Evolutionary conservation across 2,888 invertebrate genomes (phyloP).

Genomic region (Ectobius pallidus): DNA sequence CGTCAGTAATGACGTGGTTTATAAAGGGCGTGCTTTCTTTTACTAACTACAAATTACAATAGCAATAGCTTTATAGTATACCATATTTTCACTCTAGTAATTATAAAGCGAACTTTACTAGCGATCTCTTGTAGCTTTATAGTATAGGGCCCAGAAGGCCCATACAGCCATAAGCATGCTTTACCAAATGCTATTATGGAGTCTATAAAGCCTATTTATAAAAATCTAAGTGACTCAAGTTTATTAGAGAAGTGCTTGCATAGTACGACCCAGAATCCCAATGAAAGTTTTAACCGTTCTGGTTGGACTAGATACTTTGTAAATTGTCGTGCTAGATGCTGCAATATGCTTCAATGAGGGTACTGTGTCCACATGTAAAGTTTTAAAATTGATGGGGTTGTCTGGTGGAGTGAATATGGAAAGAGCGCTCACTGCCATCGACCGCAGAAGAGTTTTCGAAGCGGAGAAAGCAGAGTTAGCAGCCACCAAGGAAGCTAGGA

Average conservation of each 20-base stretch:
- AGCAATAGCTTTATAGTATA: too few species aligned
- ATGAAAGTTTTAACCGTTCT: slow-evolving; percentile 39
- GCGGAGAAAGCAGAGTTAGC: neutral
- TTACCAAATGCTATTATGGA: slow-evolving; percentile 33
- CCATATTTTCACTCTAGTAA: too few species aligned
- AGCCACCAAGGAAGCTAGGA: slow-evolving; percentile 1
- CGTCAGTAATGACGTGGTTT: too few species aligned
- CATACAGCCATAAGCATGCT: slow-evolving; percentile 30
- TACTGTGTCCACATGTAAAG: neutral
- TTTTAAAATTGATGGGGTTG: neutral
- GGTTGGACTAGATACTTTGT: slow-evolving; percentile 35
- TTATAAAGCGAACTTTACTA: too few species aligned
- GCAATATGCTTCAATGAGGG: slow-evolving; percentile 35
- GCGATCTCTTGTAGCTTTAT: too few species aligned
- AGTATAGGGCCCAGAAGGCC: neutral
- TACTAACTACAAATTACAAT: too few species aligned
- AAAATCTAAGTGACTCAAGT: slow-evolving; percentile 16
- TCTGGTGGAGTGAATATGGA: neutral
- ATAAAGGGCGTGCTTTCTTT: too few species aligned
- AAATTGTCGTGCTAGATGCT: slow-evolving; percentile 35
- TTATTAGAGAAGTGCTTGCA: slow-evolving; percentile 34
- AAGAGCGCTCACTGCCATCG: neutral
- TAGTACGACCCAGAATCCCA: slow-evolving; percentile 39
- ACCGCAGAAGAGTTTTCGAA: neutral
- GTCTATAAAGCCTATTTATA: slow-evolving; percentile 37